Base-by-base conservation (phyloP, 2,888 invertebrate species). In the Drosophila formosana region DNA sequence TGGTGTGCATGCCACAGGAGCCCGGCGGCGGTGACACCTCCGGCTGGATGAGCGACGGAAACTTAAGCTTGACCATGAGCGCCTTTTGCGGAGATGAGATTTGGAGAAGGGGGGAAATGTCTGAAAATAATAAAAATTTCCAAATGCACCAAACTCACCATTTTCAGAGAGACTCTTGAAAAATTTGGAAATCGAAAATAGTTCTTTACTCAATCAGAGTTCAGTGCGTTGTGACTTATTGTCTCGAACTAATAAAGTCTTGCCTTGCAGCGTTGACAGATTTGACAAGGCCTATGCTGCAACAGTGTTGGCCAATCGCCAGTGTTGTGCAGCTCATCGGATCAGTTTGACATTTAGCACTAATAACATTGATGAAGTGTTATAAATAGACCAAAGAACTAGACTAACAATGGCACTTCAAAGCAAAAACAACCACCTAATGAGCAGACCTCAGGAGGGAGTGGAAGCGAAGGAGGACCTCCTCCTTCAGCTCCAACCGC, bases 41-140 rank as follows among this genome's bases (percentile, higher is more conserved):
- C 0, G 82, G 82, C 28, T 82, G 84, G 4, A 79, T 70, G 0
- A 77, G 61, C 34, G 55, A 73, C 3, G 83, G 83, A 0, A 80
- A 34, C 49, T 30, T 65, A 4, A 78, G 41, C 30, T 66, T 67
- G 13, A 81, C 13, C 13, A 34, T 56, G 1, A 56, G 45, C 3
- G 55, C 45, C 55, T 56, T 55, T 18, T 18, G 7, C 1, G 0
- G 18, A 34, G n/a, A 0, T 9, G 45, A 9, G 4, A 34, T 0
- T 34, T 11, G 4, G 11, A 3, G 32, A 8, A 11, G 28, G 13
- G 5, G 23, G 18, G 1, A 18, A 18, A 18, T 18, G 18, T 18
- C 18, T 18, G 18, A 18, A 18, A 18, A 1, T 18, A 18, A 18
- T 0, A 18, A 18, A 1, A 18, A 18, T 18, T 18, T n/a, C n/a